Percentiles rank a stretch among this genome's conserved stretches.
Conservation (phyloP, 2,113 vertebrate genomes). For the Lota lota region DNA sequence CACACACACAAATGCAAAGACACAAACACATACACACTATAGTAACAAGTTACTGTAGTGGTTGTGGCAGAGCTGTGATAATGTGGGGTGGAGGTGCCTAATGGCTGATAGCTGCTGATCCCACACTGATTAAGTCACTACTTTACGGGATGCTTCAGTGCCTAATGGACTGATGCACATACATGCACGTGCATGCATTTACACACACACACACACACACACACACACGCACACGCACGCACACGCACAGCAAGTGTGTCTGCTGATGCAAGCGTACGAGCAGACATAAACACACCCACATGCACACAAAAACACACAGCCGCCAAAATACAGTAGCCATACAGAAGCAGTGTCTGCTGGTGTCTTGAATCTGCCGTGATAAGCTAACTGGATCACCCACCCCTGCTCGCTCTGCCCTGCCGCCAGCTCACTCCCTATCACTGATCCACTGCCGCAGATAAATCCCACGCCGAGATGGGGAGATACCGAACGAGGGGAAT, state of each 20-base stretch:
- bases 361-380: constrained; percentile 40
- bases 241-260: neutral
- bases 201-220: constrained; percentile 18
- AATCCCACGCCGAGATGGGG: constrained; percentile 27
- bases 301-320: neutral
- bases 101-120: constrained; percentile 55
- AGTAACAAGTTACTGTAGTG: neutral
- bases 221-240: constrained; percentile 13
- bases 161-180: constrained; percentile 36
- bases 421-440: constrained; percentile 57
- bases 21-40: constrained; percentile 4
- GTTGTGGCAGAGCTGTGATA: constrained; percentile 45
- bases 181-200: constrained; percentile 22
- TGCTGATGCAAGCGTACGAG: neutral
- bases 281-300: neutral
- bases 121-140: constrained; percentile 45
- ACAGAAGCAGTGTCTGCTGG: constrained; percentile 9
- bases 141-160: constrained; percentile 36
- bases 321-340: constrained; percentile 28
- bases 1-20: constrained; percentile 20
- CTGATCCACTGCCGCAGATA: constrained; percentile 50
- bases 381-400: constrained; percentile 26
- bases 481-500: constrained; percentile 20
- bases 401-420: constrained; percentile 38
- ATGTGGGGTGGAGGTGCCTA: constrained; percentile 43